Evolutionary conservation across 2,113 vertebrate species (phyloP), one percentile per base, ranked within the genome.

Genomic region (Plectropomus leopardus): DNA sequence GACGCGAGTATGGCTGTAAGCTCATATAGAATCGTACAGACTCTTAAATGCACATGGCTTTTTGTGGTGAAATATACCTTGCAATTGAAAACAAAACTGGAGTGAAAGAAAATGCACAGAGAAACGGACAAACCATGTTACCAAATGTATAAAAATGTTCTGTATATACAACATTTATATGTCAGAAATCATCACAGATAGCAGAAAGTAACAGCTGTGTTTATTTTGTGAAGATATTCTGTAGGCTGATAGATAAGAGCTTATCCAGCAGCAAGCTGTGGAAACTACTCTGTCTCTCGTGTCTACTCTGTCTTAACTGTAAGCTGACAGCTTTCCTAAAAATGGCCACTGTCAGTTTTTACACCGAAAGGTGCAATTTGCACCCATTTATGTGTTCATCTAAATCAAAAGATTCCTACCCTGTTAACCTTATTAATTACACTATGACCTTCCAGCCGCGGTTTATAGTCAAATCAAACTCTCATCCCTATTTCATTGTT

Each of bases 151-250:
- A 88, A 86, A 89, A 89, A 86, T 44, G 65, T 83, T 68, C 53
- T 13, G 32, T 91, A 86, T 93, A 75, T 83, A 92, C 90, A 90
- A 89, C 84, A 86, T 80, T 86, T 74, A 80, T 74, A 34, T 55
- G 87, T 90, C 82, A 77, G 76, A 93, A 85, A 89, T 72, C 84
- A 89, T 86, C 70, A 86, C 82, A 86, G 67, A 85, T 75, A 80
- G 79, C 70, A 76, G 74, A 80, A 87, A 65, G 78, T 86, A 89
- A 92, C 90, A 91, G 91, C 90, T 93, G 91, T 93, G 89, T 92
- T 93, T 91, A 89, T 91, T 93, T 89, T 86, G 83, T 75, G 69
- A 53, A 65, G 88, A 83, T 83, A 64, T 84, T 84, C 72, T 72
- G 69, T 4, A 60, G 84, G 72, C 40, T 80, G 77, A 68, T 23